These are phyloP conservation scores for Ricordea florida DNA, from an alignment of 92 coral and sea anemone species.

Conservation along the genomic window DNA sequence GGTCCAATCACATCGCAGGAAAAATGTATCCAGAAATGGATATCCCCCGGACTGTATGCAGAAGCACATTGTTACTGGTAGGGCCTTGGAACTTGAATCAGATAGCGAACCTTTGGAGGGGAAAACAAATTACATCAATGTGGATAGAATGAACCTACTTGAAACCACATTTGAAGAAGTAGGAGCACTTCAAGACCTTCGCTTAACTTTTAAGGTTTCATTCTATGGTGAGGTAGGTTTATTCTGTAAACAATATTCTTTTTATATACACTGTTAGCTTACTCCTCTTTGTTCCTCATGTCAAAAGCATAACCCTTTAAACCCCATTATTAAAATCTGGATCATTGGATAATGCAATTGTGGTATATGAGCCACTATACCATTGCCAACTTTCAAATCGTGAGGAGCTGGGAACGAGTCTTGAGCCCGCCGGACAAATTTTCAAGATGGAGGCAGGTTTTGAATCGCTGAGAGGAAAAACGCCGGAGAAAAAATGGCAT, in stretches of 20 bases:
- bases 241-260: not conserved
- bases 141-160: not conserved
- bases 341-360: no score
- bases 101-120: not conserved
- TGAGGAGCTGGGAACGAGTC: not conserved
- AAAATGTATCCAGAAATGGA: not conserved
- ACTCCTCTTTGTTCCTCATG: no score
- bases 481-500: slow-evolving; percentile 15
- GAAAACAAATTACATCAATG: slow-evolving; percentile 3
- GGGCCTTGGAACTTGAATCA: not conserved
- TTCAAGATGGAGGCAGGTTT: not conserved
- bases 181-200: not conserved
- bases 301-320: no score
- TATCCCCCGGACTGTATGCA: not conserved
- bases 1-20: slow-evolving; percentile 22
- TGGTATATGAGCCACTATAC: no score
- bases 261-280: not conserved
- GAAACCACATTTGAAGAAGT: slow-evolving; percentile 18
- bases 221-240: slow-evolving; percentile 5
- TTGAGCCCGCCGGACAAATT: no score
- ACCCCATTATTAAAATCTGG: no score
- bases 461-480: not conserved
- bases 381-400: no score
- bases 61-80: not conserved
- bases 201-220: slow-evolving; percentile 2